Evolutionary conservation across 2,797 vertebrate species (phyloP).

Genomic region (Picus viridis): DNA sequence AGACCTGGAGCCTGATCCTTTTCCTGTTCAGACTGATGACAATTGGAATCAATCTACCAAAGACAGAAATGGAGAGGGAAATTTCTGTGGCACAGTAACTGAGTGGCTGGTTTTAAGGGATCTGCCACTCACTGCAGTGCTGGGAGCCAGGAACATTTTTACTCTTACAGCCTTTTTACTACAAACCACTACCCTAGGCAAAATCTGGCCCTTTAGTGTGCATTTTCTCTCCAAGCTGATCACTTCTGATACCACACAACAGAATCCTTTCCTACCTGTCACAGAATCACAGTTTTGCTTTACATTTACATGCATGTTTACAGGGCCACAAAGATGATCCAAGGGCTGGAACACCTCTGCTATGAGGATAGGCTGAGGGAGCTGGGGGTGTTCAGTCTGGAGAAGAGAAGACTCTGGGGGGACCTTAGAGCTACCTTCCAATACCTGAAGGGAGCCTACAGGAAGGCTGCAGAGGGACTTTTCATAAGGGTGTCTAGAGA

Average conservation of each 20-base stretch:
- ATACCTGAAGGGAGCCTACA: too few species aligned
- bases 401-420: too few species aligned
- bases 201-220: neutral
- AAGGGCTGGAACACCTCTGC: too few species aligned
- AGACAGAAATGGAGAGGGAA: neutral
- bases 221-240: neutral
- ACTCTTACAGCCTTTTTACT: neutral
- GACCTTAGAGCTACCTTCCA: too few species aligned
- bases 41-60: neutral
- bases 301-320: neutral
- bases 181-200: neutral
- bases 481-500: too few species aligned
- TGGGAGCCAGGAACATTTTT: neutral
- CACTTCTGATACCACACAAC: neutral
- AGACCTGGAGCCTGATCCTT: neutral
- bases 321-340: too few species aligned
- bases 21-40: neutral
- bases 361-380: too few species aligned
- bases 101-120: neutral
- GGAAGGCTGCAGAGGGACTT: too few species aligned
- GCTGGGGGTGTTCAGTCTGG: too few species aligned
- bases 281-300: neutral
- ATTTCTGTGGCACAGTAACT: neutral
- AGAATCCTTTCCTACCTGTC: neutral
- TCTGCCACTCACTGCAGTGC: neutral